phyloP scores from a whole-genome alignment of 2,113 vertebrate species.

The Terrapene triunguis region DNA sequence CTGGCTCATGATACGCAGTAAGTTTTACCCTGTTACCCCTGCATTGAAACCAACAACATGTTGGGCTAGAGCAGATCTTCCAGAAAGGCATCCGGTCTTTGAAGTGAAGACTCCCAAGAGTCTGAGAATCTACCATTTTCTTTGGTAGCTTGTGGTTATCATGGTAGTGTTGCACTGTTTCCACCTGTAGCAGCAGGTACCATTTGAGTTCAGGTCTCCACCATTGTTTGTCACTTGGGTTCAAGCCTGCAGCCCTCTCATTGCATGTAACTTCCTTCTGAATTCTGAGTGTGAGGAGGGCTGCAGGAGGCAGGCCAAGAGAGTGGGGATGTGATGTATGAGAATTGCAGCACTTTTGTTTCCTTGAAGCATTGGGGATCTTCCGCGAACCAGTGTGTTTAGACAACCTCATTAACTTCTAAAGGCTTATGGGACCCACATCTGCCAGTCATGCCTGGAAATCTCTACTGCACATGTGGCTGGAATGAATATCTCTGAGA shows the following conservation, averaged over 20 bases:
- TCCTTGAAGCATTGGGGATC: background rate
- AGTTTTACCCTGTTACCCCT: background rate
- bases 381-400: background rate
- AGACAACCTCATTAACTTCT: background rate
- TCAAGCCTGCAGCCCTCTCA: background rate
- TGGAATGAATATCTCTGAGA: fast-evolving
- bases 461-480: background rate
- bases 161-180: background rate
- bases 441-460: background rate
- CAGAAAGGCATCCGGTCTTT: background rate
- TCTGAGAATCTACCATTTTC: background rate
- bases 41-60: background rate
- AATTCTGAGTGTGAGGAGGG: background rate
- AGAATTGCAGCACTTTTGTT: background rate
- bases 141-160: background rate
- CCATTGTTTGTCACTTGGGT: background rate
- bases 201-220: background rate
- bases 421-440: background rate
- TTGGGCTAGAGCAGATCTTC: background rate
- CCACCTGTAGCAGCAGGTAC: background rate
- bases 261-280: background rate
- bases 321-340: background rate
- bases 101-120: background rate
- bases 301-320: background rate
- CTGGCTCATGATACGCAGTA: too few relatives aligned